These are phyloP conservation scores for Hemiscyllium ocellatum DNA, from an alignment of 2,113 vertebrate genomes.

Conservation along the genomic window DNA sequence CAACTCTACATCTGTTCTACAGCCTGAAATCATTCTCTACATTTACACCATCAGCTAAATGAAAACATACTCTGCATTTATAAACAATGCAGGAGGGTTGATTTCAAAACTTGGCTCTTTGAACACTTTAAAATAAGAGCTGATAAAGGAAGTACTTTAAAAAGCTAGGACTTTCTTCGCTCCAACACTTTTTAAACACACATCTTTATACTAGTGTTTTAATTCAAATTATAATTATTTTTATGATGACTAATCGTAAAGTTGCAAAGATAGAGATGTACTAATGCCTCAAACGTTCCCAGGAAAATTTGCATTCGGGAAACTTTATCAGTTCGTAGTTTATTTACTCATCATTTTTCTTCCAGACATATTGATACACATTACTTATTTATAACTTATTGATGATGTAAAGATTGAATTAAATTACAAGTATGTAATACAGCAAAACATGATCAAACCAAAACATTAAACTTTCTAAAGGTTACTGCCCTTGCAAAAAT, in stretches of 20 bases:
- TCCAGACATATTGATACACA: not conserved
- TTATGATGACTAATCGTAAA: not conserved
- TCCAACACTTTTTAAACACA: not conserved
- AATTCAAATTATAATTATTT: not conserved
- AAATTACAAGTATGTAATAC: not conserved
- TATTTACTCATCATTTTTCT: not conserved
- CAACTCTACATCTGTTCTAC: slow-evolving; percentile 25
- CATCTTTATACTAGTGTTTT: not conserved
- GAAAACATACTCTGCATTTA: not conserved
- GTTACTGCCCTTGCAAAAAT: not conserved
- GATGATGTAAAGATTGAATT: not conserved
- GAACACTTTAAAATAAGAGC: not conserved
- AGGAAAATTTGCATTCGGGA: not conserved
- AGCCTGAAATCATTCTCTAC: slow-evolving; percentile 26
- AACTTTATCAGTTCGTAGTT: not conserved
- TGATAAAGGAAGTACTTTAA: not conserved
- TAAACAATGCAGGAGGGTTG: not conserved
- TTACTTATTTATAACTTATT: not conserved
- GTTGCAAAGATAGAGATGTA: not conserved
- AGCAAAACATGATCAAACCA: not conserved
- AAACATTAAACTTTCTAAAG: not conserved
- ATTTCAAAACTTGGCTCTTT: not conserved
- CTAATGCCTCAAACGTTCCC: not conserved
- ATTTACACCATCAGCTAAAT: slow-evolving; percentile 28
- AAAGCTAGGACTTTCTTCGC: not conserved